Evolutionary conservation across 1,140 invertebrate genomes (phyloP).

Genomic region (Drosophila virilis): DNA sequence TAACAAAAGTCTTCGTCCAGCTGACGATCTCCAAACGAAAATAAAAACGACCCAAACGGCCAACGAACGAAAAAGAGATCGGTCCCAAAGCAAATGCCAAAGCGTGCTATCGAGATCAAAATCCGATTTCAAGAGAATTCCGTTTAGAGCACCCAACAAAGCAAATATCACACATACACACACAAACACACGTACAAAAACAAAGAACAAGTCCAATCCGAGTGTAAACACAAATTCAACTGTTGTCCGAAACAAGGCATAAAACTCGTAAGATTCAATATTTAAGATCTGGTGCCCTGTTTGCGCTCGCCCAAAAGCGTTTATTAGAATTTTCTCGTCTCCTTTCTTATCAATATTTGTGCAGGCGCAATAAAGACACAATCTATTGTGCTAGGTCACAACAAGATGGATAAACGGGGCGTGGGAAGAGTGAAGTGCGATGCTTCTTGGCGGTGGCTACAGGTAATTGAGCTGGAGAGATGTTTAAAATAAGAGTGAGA

Average conservation of each 20-base stretch:
- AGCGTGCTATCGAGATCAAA: conserved; percentile 43
- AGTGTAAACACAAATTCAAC: conserved; percentile 28
- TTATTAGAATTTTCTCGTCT: conserved; percentile 25
- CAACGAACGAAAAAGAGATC: conserved; percentile 19
- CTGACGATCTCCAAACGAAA: conserved; percentile 25
- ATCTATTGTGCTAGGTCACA: conserved; percentile 36
- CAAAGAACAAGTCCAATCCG: conserved; percentile 26
- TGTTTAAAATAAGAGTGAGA: background rate
- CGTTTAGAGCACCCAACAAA: conserved; percentile 28
- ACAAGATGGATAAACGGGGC: conserved; percentile 17
- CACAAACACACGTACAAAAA: background rate
- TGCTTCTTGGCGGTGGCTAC: background rate
- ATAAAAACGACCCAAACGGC: background rate
- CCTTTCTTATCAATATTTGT: conserved; percentile 49
- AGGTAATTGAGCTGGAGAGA: conserved; percentile 1
- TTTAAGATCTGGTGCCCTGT: background rate
- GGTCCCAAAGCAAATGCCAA: conserved; percentile 25
- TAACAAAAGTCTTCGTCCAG: conserved; percentile 26
- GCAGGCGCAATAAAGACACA: conserved; percentile 36
- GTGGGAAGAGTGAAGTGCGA: background rate
- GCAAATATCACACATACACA: background rate
- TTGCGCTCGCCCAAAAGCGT: conserved; percentile 9
- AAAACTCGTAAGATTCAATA: conserved; percentile 35
- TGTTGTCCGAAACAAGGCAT: conserved; percentile 30
- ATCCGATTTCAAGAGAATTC: conserved; percentile 46